Evolutionary conservation across 2,797 vertebrate species (phyloP).

Genomic region (Pelochelys cantorii): DNA sequence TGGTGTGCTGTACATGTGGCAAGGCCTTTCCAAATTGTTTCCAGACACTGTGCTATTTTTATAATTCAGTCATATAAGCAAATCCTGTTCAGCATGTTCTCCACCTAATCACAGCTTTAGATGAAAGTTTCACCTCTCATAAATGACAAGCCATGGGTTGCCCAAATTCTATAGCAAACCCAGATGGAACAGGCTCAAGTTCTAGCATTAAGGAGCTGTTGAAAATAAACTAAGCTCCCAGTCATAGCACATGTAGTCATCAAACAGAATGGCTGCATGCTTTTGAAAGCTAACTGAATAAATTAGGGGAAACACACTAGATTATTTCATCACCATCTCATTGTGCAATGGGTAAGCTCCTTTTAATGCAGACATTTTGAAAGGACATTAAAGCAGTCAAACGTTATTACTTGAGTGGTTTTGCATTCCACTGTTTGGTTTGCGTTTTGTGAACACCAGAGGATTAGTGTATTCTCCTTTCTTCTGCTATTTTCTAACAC

Average conservation of each 20-base stretch:
- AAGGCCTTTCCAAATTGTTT: slow-evolving; percentile 74
- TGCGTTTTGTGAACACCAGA: not conserved
- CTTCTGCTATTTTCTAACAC: not conserved
- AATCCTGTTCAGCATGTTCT: slow-evolving; percentile 50
- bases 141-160: slow-evolving; percentile 29
- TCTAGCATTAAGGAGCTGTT: not conserved
- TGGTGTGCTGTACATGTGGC: slow-evolving; percentile 45
- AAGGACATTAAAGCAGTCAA: not conserved
- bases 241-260: not conserved
- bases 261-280: not conserved
- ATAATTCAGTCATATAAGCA: slow-evolving; percentile 58
- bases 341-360: not conserved
- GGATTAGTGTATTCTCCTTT: not conserved
- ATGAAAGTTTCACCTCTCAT: not conserved
- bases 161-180: slow-evolving; percentile 26
- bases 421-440: not conserved
- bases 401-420: not conserved
- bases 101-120: slow-evolving; percentile 37
- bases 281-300: not conserved
- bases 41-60: slow-evolving; percentile 76
- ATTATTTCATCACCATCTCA: not conserved
- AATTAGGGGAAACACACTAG: not conserved
- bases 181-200: not conserved
- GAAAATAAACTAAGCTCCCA: slow-evolving; percentile 18
- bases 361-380: not conserved